phyloP scores from a whole-genome alignment of 2,113 vertebrate genomes.

The Camelus dromedarius region DNA sequence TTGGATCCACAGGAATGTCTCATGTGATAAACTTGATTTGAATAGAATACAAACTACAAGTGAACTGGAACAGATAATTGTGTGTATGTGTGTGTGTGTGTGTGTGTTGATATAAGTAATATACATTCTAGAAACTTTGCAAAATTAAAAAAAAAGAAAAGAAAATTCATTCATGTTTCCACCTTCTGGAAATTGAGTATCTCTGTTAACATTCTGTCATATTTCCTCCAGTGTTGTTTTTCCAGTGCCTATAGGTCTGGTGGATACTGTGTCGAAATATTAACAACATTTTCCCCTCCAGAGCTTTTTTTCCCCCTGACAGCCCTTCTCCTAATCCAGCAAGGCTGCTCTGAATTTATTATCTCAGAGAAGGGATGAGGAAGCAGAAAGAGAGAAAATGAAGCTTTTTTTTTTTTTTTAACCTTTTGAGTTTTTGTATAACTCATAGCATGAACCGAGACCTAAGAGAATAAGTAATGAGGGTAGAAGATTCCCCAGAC shows the following conservation, averaged over 20 bases:
- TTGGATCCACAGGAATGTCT: background rate
- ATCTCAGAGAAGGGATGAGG: background rate
- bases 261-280: background rate
- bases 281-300: background rate
- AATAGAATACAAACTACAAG: background rate
- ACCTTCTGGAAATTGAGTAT: background rate
- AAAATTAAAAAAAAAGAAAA: background rate
- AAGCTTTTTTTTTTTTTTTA: background rate
- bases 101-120: background rate
- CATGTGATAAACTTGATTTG: background rate
- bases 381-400: background rate
- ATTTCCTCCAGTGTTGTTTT: background rate
- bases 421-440: background rate
- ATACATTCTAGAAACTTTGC: background rate
- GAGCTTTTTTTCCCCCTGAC: background rate
- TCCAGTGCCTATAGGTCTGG: rapidly evolving
- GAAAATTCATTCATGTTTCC: background rate
- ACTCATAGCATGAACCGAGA: background rate
- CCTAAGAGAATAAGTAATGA: background rate
- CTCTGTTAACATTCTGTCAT: no score
- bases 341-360: background rate
- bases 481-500: background rate
- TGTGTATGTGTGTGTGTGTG: background rate
- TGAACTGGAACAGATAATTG: background rate
- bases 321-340: background rate